Base-by-base conservation (phyloP, 2,797 vertebrate genomes). In the Buceros bicornis region DNA sequence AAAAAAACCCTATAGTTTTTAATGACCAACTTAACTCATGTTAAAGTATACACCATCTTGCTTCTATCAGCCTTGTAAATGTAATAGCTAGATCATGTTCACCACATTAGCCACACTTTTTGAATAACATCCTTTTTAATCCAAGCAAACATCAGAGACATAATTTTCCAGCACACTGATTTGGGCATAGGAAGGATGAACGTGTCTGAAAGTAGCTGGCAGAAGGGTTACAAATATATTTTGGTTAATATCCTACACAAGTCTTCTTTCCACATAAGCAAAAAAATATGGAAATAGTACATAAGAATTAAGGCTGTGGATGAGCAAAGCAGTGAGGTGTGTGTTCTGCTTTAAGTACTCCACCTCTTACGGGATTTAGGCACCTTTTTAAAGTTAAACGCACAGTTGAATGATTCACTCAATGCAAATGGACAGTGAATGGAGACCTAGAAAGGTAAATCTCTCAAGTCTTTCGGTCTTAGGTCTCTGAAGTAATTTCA, bases 391-490 rank as follows among this genome's bases (percentile, higher is more conserved):
- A 95, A 92, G 91, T 87, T 92, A 96, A 96, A 95, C 54, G 89
- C 57, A 76, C 71, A 91, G 90, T 94, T 87, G 93, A 93, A 92
- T 76, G 76, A 92, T 86, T 94, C 91, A 91, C 92, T 93, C 91
- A 89, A 95, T 92, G 82, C 70, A 96, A 93, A 95, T 79, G 78
- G 84, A 85, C 84, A 94, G 61, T 78, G 65, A 96, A 93, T 76
- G 79, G 87, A 95, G 84, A 91, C 72, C 54, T 94, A 71, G 61
- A 81, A 93, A 96, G 62, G 91, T 96, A 97, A 95, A 97, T 96
- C 92, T 94, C 94, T 74, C 81, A 85, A 86, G 87, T 91, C 82
- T 73, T 95, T 92, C 91, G 89, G 84, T 92, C 84, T 81, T 93
- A 65, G 69, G 79, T 94, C 95, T 93, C 82, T 76, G 79, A 96